Evolutionary conservation across 2,888 invertebrate species (phyloP).

Genomic region (Nematopogon swammerdamellus): DNA sequence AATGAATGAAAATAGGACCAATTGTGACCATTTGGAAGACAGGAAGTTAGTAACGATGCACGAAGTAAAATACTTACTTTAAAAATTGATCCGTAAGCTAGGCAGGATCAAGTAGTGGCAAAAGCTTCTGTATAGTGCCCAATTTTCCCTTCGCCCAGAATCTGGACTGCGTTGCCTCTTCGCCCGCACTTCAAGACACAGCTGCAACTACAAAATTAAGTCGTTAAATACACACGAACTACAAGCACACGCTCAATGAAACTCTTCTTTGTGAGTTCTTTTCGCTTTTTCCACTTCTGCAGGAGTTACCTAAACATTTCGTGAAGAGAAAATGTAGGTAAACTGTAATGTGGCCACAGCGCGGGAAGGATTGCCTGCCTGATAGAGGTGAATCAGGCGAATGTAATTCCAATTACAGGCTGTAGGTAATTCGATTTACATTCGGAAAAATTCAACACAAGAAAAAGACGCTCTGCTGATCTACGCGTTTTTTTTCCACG

Average conservation of each 20-base stretch:
- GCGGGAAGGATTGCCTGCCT: too few species aligned
- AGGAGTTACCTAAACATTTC: background rate
- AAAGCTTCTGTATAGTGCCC: too few species aligned
- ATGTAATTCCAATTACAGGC: background rate
- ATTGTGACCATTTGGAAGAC: too few species aligned
- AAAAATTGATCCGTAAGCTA: too few species aligned
- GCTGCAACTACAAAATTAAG: background rate
- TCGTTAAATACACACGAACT: background rate
- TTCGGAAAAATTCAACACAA: background rate
- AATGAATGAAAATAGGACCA: too few species aligned
- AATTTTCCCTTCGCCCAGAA: too few species aligned
- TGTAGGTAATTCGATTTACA: background rate
- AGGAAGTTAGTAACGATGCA: too few species aligned
- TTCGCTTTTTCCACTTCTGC: background rate
- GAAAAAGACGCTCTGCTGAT: too few species aligned
- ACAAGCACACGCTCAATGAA: background rate
- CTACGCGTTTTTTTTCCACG: too few species aligned
- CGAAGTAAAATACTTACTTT: too few species aligned
- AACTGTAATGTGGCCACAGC: background rate
- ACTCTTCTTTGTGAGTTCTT: background rate
- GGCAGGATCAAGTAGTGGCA: too few species aligned
- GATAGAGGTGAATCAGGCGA: background rate
- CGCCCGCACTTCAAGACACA: background rate
- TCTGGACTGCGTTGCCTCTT: background rate
- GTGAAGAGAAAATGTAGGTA: background rate